Evolutionary conservation across 2,888 invertebrate species (phyloP).

Genomic region (Spicauda simplicius): DNA sequence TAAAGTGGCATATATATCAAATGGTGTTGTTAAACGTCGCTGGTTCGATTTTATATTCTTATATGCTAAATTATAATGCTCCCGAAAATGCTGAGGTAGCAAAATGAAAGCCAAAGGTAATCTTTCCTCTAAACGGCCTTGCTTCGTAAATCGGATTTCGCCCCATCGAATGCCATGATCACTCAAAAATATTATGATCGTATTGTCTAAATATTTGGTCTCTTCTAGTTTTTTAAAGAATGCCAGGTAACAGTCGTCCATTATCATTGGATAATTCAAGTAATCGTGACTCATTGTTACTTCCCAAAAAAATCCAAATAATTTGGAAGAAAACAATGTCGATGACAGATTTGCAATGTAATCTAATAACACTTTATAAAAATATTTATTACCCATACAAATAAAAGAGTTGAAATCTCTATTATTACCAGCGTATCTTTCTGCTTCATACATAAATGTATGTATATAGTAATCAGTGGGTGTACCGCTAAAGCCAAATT

Average conservation of each 20-base stretch:
- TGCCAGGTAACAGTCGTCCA: slow-evolving; percentile 87
- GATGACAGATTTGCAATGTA: slow-evolving; percentile 88
- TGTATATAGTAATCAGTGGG: slow-evolving; percentile 95
- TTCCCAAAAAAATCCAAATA: slow-evolving; percentile 94
- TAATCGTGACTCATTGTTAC: slow-evolving; percentile 93
- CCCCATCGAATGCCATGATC: slow-evolving; percentile 97
- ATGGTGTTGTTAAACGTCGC: slow-evolving; percentile 90
- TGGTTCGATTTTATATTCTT: slow-evolving; percentile 88
- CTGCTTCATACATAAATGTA: slow-evolving; percentile 89
- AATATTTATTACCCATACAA: slow-evolving; percentile 89
- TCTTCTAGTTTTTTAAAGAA: slow-evolving; percentile 84
- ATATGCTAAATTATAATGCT: slow-evolving; percentile 85
- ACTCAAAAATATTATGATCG: slow-evolving; percentile 90
- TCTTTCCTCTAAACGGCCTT: slow-evolving; percentile 94
- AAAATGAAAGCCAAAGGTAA: slow-evolving; percentile 91
- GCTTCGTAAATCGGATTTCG: slow-evolving; percentile 91
- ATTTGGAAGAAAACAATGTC: slow-evolving; percentile 83
- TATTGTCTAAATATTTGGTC: slow-evolving; percentile 86
- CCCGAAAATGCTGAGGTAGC: slow-evolving; percentile 89
- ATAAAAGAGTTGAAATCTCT: slow-evolving; percentile 87
- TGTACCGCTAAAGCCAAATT: slow-evolving; percentile 89
- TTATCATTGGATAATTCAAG: slow-evolving; percentile 90
- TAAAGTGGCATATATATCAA: slow-evolving; percentile 93
- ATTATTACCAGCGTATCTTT: slow-evolving; percentile 87
- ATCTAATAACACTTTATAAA: slow-evolving; percentile 89